Conservation (phyloP, 2,888 invertebrate genomes). For the Julus scanicus region DNA sequence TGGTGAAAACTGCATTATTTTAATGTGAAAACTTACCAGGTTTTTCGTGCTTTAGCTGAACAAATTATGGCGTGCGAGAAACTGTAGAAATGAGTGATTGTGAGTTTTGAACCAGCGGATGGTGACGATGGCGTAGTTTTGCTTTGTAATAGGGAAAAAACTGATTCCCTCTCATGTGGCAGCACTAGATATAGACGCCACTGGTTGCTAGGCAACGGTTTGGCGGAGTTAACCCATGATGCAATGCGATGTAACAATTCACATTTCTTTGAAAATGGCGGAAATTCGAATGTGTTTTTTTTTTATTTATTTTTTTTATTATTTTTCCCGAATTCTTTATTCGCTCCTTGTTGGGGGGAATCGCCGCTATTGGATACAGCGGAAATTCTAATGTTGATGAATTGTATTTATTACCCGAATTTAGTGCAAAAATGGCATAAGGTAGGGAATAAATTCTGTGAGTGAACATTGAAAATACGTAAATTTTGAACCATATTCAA, state of each 20-base stretch:
- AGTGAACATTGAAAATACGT: no score
- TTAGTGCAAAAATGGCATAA: no score
- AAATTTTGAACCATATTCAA: no score
- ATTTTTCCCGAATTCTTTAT: no score
- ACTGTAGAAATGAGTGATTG: no score
- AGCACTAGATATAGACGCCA: neutral
- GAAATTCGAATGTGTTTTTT: neutral
- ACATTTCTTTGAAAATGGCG: neutral
- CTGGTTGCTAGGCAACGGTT: neutral
- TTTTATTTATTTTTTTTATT: no score
- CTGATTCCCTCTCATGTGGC: neutral
- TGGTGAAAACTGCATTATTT: neutral
- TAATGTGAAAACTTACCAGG: neutral
- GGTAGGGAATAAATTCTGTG: no score
- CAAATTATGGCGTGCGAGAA: neutral
- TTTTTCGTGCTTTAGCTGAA: neutral
- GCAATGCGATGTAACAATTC: neutral
- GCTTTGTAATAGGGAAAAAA: neutral
- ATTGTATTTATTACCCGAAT: no score
- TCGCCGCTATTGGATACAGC: no score
- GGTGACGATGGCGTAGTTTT: neutral
- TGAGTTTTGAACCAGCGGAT: neutral
- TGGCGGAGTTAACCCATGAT: neutral
- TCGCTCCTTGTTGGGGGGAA: no score
- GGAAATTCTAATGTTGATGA: no score